A percentile compares a stretch with the other conserved stretches of the same genome.
phyloP scores from a whole-genome alignment of 2,113 vertebrate genomes.

The Pampusana beccarii region DNA sequence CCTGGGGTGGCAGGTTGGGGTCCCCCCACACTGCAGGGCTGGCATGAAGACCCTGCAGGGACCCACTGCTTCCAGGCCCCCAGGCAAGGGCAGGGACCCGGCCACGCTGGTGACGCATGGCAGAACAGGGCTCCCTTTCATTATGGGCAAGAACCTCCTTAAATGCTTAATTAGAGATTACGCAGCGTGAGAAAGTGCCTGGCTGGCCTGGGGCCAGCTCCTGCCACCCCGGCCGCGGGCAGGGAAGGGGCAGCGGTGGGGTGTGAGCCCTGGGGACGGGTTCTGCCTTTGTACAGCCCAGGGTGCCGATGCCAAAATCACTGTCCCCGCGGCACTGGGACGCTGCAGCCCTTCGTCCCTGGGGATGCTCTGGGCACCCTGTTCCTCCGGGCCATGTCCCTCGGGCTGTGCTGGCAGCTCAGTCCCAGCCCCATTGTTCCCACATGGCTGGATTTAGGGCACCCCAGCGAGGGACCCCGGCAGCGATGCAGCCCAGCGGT shows the following conservation, averaged over 20 bases:
- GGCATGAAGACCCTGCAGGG: neutral
- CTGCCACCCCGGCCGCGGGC: neutral
- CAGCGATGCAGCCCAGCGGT: neutral
- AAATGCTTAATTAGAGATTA: slow-evolving; percentile 9
- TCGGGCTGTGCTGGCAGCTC: neutral
- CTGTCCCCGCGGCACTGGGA: accelerated
- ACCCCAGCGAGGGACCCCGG: neutral
- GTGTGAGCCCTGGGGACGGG: neutral
- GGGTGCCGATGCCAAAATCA: neutral
- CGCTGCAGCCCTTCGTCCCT: neutral
- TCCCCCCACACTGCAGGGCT: neutral
- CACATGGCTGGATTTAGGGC: neutral
- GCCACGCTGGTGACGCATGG: neutral
- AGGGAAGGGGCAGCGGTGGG: neutral
- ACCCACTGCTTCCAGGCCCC: neutral
- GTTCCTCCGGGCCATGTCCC: neutral
- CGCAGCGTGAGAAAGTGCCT: slow-evolving; percentile 17
- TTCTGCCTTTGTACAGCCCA: neutral
- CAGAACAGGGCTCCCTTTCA: neutral
- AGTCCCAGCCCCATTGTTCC: neutral
- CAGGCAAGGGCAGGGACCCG: neutral
- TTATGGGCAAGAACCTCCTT: neutral
- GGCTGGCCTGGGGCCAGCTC: neutral
- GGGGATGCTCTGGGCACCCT: neutral
- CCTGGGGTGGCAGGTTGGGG: neutral